Evolutionary conservation across 2,113 vertebrate species (phyloP), one percentile per base, ranked within the genome.

Genomic region (Cottus gobio): DNA sequence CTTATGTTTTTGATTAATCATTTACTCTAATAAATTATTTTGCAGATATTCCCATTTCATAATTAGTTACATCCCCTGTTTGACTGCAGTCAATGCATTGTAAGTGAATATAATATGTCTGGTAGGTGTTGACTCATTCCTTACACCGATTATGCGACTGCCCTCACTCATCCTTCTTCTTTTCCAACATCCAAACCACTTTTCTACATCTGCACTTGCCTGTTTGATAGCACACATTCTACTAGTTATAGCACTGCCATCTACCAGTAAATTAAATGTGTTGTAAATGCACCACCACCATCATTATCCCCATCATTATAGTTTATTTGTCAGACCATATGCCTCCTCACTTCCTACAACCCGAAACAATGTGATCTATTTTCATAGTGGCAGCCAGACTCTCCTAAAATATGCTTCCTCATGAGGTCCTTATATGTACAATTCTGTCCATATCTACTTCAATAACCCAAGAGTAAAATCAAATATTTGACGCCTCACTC

Each of bases 281-380:
- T 22, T 61, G 18, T 11, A 50, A 72, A 50, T 48, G 10, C 62
- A 18, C 37, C 28, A 48, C 57, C 61, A 44, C 62, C 34, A 62
- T 39, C 56, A 68, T 61, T 30, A 57, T 75, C 50, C 56, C 50
- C 3, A 5, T 61, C 39, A 31, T 57, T 63, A 71, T 76, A 24
- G 24, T 71, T 39, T 18, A 73, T 36, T 64, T 57, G 60, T 63
- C 26, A 54, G 36, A 44, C 26, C 13, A 10, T 34, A 3, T 34
- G 64, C 37, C 58, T 77, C 65, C 22, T 64, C 36, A 71, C 69
- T 26, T 71, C 50, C 70, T 31, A 65, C n/a, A 46, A 37, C 60
- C 20, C 54, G 63, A 75, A 77, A 44, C 58, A 16, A 67, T 56
- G 44, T 42, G 48, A 79, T 72, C 58, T 61, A n/a, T 74, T 76